Conservation (phyloP, 2,888 invertebrate species). For the Hyposoter dolosus region DNA sequence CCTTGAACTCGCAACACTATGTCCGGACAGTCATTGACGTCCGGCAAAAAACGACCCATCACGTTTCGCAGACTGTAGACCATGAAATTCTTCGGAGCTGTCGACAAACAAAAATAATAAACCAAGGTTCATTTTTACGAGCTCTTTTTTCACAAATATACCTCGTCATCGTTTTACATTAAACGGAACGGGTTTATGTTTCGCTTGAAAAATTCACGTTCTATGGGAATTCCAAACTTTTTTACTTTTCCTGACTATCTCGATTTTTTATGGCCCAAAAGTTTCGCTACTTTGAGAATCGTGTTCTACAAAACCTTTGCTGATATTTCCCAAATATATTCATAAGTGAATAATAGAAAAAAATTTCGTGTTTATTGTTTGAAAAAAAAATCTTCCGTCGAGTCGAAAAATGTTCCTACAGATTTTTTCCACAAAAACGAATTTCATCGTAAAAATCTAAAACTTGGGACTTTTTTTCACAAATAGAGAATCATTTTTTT, state of each 20-base stretch:
- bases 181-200: neutral
- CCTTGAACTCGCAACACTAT: conserved; percentile 92
- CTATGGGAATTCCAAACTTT: neutral
- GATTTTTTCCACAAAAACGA: neutral
- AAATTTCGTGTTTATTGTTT: too few species aligned
- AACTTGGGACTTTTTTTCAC: neutral
- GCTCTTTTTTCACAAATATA: neutral
- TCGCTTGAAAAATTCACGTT: neutral
- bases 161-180: neutral
- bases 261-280: neutral
- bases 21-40: conserved; percentile 93
- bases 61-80: conserved; percentile 94
- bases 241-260: neutral
- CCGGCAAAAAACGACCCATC: conserved; percentile 92
- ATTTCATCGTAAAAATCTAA: neutral
- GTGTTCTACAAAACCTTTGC: too few species aligned
- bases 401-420: neutral
- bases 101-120: conserved; percentile 73
- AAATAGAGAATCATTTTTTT: neutral
- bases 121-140: neutral
- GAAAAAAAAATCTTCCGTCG: neutral
- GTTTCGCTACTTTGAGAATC: too few species aligned
- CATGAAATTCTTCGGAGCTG: conserved; percentile 94
- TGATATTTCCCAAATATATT: too few species aligned
- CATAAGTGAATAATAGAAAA: too few species aligned